Percentiles rank a stretch among this genome's conserved stretches.
These are phyloP conservation scores for Microcebus ravelobensis DNA, from an alignment of 2,113 vertebrate genomes.

Conservation along the genomic window DNA sequence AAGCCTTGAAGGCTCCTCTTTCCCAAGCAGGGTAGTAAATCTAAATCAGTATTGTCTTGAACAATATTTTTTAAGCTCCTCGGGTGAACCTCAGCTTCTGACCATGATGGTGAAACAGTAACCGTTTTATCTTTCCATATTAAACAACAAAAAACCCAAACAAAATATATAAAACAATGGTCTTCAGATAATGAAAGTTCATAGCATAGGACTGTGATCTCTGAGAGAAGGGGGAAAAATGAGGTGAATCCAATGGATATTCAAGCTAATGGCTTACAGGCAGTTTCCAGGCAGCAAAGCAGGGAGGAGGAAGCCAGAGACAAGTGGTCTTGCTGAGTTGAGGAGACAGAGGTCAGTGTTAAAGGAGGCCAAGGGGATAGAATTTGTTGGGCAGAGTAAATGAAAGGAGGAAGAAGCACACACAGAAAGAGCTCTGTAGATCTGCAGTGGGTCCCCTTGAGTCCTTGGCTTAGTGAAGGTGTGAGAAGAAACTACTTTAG, in stretches of 20 bases:
- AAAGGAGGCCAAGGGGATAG: not conserved
- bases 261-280: not conserved
- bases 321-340: not conserved
- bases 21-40: not conserved
- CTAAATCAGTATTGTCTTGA: not conserved
- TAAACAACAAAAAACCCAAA: not conserved
- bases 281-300: not conserved
- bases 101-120: not conserved
- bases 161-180: not conserved
- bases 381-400: not conserved
- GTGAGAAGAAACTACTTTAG: not conserved
- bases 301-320: not conserved
- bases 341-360: not conserved
- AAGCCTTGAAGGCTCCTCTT: not conserved
- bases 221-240: not conserved
- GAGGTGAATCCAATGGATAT: not conserved
- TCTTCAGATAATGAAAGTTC: not conserved
- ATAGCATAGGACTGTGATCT: not conserved
- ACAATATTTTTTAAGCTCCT: not conserved
- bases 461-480: not conserved
- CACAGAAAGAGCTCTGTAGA: not conserved
- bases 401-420: not conserved
- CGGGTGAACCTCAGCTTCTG: not conserved
- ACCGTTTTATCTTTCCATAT: not conserved
- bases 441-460: not conserved